Evolutionary conservation across 2,888 invertebrate species (phyloP).

Genomic region (Blastobasis adustella): DNA sequence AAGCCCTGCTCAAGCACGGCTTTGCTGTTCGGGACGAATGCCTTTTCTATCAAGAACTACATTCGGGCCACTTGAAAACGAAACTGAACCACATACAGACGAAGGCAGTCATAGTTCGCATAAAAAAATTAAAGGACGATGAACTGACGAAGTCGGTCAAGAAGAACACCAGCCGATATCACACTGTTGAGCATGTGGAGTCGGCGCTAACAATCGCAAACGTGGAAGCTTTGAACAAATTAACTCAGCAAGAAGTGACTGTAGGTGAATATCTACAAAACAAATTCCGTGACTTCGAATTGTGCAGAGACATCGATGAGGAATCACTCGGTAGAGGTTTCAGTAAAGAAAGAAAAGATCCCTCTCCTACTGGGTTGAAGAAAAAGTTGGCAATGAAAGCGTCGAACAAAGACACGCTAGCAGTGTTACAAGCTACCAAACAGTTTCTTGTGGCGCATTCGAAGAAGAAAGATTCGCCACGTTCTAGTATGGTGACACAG

Average conservation of each 20-base stretch:
- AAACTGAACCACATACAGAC: slow-evolving; percentile 23
- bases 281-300: slow-evolving; percentile 36
- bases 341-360: neutral
- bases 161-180: slow-evolving; percentile 29
- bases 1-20: slow-evolving; percentile 25
- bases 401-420: slow-evolving; percentile 7
- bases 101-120: slow-evolving; percentile 25
- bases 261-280: slow-evolving; percentile 20
- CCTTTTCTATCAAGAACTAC: slow-evolving; percentile 34
- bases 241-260: neutral
- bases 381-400: slow-evolving; percentile 2
- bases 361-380: neutral
- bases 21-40: slow-evolving; percentile 31
- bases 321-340: slow-evolving; percentile 32
- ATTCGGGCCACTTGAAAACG: slow-evolving; percentile 30
- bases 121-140: slow-evolving; percentile 22
- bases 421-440: slow-evolving; percentile 17
- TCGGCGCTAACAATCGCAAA: slow-evolving; percentile 23
- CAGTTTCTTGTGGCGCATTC: slow-evolving; percentile 18
- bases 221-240: slow-evolving; percentile 12
- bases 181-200: slow-evolving; percentile 24
- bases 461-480: too few relatives aligned
- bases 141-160: slow-evolving; percentile 24
- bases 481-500: too few relatives aligned
- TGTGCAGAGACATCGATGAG: slow-evolving; percentile 43